phyloP scores from a whole-genome alignment of 2,113 vertebrate species.

The Erinaceus europaeus region DNA sequence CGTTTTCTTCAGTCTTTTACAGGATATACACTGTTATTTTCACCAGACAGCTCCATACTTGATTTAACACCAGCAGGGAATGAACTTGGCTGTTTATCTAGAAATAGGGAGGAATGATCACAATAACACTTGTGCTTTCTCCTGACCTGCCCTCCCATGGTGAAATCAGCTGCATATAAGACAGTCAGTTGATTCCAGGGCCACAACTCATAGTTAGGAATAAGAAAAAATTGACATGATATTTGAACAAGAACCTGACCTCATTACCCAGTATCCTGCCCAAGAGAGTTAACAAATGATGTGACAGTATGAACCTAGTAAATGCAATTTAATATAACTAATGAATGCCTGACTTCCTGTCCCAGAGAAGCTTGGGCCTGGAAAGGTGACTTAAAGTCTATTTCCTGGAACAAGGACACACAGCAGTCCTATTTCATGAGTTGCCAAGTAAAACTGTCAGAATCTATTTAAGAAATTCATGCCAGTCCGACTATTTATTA shows the following conservation, averaged over 20 bases:
- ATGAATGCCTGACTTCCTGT: not conserved
- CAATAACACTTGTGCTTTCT: not conserved
- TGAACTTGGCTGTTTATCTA: not conserved
- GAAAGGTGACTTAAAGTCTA: conserved; percentile 20
- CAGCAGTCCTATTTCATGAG: not conserved
- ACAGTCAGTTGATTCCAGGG: not conserved
- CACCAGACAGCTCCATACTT: not conserved
- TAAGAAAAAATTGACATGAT: not conserved
- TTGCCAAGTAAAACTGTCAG: conserved; percentile 56
- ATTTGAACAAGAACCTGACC: not conserved
- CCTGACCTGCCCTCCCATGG: not conserved
- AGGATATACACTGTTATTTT: not conserved
- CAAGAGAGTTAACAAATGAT: not conserved
- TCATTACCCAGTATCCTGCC: not conserved
- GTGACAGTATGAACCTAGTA: not conserved
- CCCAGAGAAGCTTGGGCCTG: not conserved
- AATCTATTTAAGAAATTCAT: conserved; percentile 63
- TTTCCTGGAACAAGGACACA: conserved; percentile 45
- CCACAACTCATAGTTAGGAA: not conserved
- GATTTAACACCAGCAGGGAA: not conserved
- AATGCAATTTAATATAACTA: not conserved
- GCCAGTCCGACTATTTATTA: conserved; percentile 37
- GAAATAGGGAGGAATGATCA: not conserved
- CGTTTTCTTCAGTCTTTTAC: not conserved
- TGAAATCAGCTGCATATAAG: not conserved